Evolutionary conservation across 2,113 vertebrate genomes (phyloP), one percentile per base, ranked within the genome.

Genomic region (Ursus arctos): DNA sequence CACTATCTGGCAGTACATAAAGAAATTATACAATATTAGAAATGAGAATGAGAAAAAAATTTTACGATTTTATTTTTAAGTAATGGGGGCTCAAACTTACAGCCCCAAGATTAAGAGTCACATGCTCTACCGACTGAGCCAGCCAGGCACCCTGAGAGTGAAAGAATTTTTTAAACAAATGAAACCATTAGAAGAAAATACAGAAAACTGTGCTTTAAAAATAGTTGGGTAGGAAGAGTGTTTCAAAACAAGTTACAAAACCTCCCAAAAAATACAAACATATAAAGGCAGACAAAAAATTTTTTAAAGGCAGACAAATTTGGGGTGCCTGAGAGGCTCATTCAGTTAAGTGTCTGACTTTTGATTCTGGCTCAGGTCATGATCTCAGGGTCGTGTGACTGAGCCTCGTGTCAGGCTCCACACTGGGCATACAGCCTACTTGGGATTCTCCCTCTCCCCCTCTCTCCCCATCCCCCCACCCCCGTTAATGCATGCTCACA

Each of bases 231-330:
- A 94, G 61, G 31, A 72, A 95, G 9, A 76, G 18, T 51, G 26
- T 69, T 88, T 88, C 69, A 88, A 92, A 96, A 72, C 55, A 51
- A 69, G 4, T 83, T 77, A 83, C 1, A 61, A 63, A 94, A 57
- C 7, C 21, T 26, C 49, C 15, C 16, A 82, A 86, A 89, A 31
- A 94, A 71, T 72, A 5, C 69, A 24, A 85, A 91, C 8, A 57
- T 43, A 87, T 40, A 47, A 36, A 71, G 33, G 19, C 43, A 92
- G 55, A 81, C 51, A 76, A 67, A 67, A 65, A 16, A 1, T 7
- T 33, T 67, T 67, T 67, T 33, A 6, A 67, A 67, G 63, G 63
- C 31, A 67, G 31, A 67, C 63, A 67, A 67, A 51, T 21, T 10
- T n/a, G 14, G 43, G 26, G 74, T 26, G 4, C 26, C 74, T 77